Percentiles rank a stretch among this genome's conserved stretches.
phyloP scores from a whole-genome alignment of 2,888 invertebrate genomes.

The Pyrrhia umbra region DNA sequence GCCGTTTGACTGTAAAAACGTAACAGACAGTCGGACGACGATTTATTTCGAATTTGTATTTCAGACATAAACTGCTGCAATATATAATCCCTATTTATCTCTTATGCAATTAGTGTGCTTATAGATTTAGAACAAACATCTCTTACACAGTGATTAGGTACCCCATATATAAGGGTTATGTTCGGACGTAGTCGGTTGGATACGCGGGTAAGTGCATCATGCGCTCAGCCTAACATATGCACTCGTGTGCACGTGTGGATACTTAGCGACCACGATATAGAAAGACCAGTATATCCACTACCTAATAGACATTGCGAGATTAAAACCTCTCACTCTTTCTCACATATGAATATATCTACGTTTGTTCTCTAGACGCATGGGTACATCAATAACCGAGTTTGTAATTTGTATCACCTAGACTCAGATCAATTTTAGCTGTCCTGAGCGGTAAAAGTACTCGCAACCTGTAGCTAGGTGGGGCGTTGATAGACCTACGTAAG shows the following conservation, averaged over 20 bases:
- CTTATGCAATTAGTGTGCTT: conserved; percentile 14
- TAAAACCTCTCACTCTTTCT: not conserved
- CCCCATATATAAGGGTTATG: conserved; percentile 29
- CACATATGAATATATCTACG: too few relatives aligned
- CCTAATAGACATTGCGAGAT: not conserved
- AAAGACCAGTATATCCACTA: not conserved
- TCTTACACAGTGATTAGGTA: conserved; percentile 25
- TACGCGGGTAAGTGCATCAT: conserved; percentile 53
- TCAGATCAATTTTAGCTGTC: too few relatives aligned
- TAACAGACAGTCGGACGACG: too few relatives aligned
- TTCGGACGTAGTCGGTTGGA: conserved; percentile 16
- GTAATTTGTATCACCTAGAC: too few relatives aligned
- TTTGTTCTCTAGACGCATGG: too few relatives aligned
- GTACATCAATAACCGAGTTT: too few relatives aligned
- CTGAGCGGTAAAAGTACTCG: too few relatives aligned
- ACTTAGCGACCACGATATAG: conserved; percentile 3
- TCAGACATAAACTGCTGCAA: not conserved
- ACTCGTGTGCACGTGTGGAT: conserved; percentile 32
- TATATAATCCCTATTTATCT: conserved; percentile 4
- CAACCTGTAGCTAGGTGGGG: too few relatives aligned
- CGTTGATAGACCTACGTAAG: too few relatives aligned
- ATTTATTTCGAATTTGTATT: too few relatives aligned
- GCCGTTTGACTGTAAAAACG: too few relatives aligned
- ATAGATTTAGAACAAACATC: conserved; percentile 13
- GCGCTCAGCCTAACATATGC: conserved; percentile 51